These are phyloP conservation scores for Datnioides undecimradiatus DNA, from an alignment of 2,113 vertebrate genomes.

Conservation along the genomic window DNA sequence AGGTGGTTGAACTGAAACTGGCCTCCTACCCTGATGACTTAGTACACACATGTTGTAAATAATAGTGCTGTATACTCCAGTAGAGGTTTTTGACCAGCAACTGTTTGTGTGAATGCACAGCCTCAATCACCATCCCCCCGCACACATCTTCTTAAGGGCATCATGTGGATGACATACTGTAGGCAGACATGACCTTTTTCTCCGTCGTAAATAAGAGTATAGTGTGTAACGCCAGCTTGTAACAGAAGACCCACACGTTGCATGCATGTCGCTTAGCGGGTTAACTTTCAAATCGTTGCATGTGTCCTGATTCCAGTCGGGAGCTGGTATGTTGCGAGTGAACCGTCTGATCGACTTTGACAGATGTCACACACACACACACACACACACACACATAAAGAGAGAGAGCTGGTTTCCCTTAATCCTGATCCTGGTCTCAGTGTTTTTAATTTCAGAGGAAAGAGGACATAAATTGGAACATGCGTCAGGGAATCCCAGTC, in stretches of 20 bases:
- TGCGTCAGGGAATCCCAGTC: conserved; percentile 27
- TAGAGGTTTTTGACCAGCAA: conserved; percentile 77
- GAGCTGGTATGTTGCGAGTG: conserved; percentile 53
- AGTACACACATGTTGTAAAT: conserved; percentile 75
- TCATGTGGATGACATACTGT: conserved; percentile 62
- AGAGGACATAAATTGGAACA: neutral
- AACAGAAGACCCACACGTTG: conserved; percentile 67
- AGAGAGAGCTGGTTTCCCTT: conserved; percentile 38
- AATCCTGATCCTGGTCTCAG: conserved; percentile 25
- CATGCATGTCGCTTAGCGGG: conserved; percentile 68
- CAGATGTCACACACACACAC: conserved; percentile 52
- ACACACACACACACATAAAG: neutral
- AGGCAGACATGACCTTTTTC: conserved; percentile 66
- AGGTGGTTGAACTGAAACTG: conserved; percentile 54
- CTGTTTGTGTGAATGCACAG: conserved; percentile 70
- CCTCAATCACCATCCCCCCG: conserved; percentile 45
- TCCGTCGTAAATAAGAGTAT: conserved; percentile 68
- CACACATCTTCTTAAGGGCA: conserved; percentile 57
- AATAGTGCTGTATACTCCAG: conserved; percentile 71
- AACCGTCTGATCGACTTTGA: conserved; percentile 54
- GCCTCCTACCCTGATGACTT: conserved; percentile 59
- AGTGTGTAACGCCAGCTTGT: conserved; percentile 68
- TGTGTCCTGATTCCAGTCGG: conserved; percentile 68
- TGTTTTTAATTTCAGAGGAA: conserved; percentile 18
- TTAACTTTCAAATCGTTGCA: conserved; percentile 75